Evolutionary conservation across 1,140 invertebrate species (phyloP).

Genomic region (Zaprionus africanus): DNA sequence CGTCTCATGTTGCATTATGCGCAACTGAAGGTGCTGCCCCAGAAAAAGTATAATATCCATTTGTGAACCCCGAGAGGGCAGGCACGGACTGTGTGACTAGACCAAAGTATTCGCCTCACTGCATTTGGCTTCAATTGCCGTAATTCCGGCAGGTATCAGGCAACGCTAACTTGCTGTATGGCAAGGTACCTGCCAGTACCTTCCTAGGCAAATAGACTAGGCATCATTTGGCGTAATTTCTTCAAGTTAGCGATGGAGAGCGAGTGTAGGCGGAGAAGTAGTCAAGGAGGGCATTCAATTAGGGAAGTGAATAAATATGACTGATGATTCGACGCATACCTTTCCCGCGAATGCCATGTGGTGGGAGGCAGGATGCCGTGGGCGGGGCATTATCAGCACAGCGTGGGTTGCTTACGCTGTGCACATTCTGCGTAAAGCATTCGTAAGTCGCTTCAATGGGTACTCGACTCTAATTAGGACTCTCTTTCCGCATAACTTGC

Average conservation of each 20-base stretch:
- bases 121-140: background rate
- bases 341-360: background rate
- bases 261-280: background rate
- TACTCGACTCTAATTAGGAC: constrained; percentile 55
- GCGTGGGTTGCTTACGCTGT: background rate
- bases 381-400: background rate
- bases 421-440: constrained; percentile 6
- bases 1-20: background rate
- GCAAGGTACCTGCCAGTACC: background rate
- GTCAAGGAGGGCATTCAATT: background rate
- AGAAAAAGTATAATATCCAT: constrained; percentile 4
- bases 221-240: background rate
- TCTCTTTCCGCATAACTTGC: constrained; percentile 44
- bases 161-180: background rate
- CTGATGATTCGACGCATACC: background rate
- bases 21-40: background rate
- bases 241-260: background rate
- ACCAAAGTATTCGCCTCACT: background rate
- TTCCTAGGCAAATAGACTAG: background rate
- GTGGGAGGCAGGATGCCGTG: background rate
- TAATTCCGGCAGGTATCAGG: background rate
- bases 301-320: background rate
- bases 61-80: background rate
- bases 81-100: background rate
- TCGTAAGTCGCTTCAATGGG: constrained; percentile 27